These are phyloP conservation scores for Luperina nickerlii DNA, from an alignment of 2,888 invertebrate genomes.

Conservation along the genomic window DNA sequence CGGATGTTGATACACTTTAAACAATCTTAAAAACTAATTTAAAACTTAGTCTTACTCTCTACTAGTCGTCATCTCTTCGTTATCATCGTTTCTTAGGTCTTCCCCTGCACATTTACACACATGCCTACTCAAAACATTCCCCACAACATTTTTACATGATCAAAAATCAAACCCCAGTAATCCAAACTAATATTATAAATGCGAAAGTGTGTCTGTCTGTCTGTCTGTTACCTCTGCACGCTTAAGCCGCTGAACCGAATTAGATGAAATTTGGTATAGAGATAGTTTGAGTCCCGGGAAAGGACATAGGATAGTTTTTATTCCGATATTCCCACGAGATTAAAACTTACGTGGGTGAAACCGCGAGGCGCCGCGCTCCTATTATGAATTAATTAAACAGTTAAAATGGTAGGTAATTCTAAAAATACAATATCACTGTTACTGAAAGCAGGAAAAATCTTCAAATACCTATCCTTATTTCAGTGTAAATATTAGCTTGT, in stretches of 20 bases:
- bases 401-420: neutral
- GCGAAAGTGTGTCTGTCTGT: no score
- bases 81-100: neutral
- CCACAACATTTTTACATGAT: neutral
- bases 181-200: no score
- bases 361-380: no score
- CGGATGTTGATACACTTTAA: no score
- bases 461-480: neutral
- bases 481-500: slow-evolving; percentile 19
- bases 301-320: no score
- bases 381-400: neutral
- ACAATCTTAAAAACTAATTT: no score
- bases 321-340: no score
- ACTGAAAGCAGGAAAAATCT: neutral
- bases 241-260: no score
- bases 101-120: neutral
- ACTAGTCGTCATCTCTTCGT: neutral
- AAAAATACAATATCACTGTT: neutral
- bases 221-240: no score
- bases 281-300: no score
- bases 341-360: no score
- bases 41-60: neutral
- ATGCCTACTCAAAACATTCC: neutral
- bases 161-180: neutral
- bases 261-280: no score